A percentile compares a stretch with the other conserved stretches of the same genome.
Evolutionary conservation across 2,113 vertebrate species (phyloP).

Genomic region (Chunga burmeisteri): DNA sequence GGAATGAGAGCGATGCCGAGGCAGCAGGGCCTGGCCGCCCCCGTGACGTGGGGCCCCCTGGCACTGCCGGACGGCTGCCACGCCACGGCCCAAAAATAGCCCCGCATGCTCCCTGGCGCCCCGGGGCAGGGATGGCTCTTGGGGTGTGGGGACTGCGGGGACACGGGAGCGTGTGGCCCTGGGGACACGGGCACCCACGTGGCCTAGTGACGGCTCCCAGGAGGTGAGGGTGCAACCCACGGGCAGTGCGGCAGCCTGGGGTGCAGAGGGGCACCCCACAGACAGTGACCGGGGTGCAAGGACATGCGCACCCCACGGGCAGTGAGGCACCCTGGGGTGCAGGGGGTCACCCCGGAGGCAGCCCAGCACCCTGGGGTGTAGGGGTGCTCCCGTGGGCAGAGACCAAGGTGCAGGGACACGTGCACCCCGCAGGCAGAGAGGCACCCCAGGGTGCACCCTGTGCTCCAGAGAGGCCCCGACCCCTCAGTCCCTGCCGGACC

Average conservation of each 20-base stretch:
- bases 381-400: no score
- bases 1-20: background rate
- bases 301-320: background rate
- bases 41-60: conserved; percentile 22
- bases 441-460: background rate
- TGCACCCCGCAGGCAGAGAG: background rate
- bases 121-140: background rate
- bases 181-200: accelerated
- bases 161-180: accelerated
- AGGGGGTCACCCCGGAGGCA: no score
- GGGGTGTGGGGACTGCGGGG: background rate
- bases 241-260: background rate
- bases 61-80: background rate
- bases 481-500: no score
- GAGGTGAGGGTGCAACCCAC: background rate
- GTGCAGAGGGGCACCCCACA: background rate
- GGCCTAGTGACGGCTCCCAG: background rate
- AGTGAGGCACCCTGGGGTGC: no score
- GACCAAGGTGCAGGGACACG: background rate
- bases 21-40: background rate
- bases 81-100: conserved; percentile 26
- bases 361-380: no score
- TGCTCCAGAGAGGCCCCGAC: background rate
- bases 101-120: background rate
- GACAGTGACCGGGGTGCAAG: no score